phyloP scores from a whole-genome alignment of 1,140 invertebrate species.

The Sinella curviseta region DNA sequence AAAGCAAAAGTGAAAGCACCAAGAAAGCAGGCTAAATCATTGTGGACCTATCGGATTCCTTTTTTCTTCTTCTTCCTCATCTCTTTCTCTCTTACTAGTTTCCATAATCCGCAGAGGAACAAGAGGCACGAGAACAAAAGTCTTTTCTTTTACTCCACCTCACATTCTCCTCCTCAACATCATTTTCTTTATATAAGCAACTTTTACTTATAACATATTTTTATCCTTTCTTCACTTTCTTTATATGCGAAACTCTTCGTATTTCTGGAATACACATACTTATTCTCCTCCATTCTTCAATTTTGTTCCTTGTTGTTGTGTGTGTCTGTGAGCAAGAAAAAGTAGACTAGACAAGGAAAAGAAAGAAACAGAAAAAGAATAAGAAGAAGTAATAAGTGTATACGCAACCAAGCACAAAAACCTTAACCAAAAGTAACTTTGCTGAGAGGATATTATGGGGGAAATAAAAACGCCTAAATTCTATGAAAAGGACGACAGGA shows the following conservation, averaged over 20 bases:
- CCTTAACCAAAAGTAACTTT: slow-evolving; percentile 1
- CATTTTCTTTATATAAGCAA: neutral
- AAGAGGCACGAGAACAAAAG: slow-evolving; percentile 15
- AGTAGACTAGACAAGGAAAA: neutral
- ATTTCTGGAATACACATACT: neutral
- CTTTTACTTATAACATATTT: slow-evolving; percentile 5
- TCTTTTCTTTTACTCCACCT: neutral
- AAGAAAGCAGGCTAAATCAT: slow-evolving; percentile 23
- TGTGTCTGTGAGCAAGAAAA: too few species aligned
- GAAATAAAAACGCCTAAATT: neutral
- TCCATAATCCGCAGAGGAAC: neutral
- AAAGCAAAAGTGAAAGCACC: neutral
- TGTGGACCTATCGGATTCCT: slow-evolving; percentile 18
- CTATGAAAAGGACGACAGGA: neutral
- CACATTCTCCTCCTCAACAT: neutral
- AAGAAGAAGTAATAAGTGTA: neutral
- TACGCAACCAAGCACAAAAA: neutral
- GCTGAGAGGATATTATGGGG: neutral
- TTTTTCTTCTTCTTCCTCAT: slow-evolving; percentile 16
- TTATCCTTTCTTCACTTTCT: slow-evolving; percentile 26
- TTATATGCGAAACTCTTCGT: slow-evolving; percentile 14
- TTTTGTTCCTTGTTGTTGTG: neutral
- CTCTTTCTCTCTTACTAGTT: slow-evolving; percentile 17
- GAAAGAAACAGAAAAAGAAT: too few species aligned
- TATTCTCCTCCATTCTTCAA: slow-evolving; percentile 6